Base-by-base conservation (phyloP, 2,113 vertebrate species). In the Chloropsis hardwickii region DNA sequence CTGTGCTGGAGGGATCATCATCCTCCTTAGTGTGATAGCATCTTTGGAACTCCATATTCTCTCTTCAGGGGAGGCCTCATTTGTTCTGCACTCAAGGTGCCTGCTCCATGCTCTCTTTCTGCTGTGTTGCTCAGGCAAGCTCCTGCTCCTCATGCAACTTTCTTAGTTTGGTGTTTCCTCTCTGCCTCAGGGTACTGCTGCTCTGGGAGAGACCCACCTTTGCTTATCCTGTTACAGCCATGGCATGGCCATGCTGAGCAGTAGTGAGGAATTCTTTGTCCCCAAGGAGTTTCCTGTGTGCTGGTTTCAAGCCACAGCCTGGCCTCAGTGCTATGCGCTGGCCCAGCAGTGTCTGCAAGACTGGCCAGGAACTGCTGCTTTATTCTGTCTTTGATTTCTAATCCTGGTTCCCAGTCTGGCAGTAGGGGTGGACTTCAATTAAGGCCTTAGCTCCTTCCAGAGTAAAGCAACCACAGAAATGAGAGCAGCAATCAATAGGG, bases 31-130 rank as follows among this genome's bases (percentile, higher is more conserved):
- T 74, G 60, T 81, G 67, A 20, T 48, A n/a, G 47, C 42, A 22
- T 44, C 37, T 71, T 58, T 87, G 54, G 47, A 67, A 39, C 20
- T 27, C 44, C 2, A 12, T 27, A 48, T 53, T 20, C 1, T 78
- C 19, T 11, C 6, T 14, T 67, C 21, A 25, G 1, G 1, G 6
- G 35, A 53, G 15, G 31, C 14, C 28, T 86, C 0, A 0, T 15
- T 72, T 45, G 6, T 45, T 48, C 70, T 78, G 51, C 67, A 9
- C 60, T 70, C 3, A 4, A 17, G 18, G 19, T 67, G 74, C 53
- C 66, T 6, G 2, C 61, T 85, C 31, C 11, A 1, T 35, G 37
- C 9, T 72, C 39, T 22, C 44, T 48, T 57, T 64, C 53, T 72
- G 33, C 35, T 15, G 33, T 47, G 24, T 27, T 64, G 35, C 50